Percentiles rank a stretch among this genome's conserved stretches.
phyloP scores from a whole-genome alignment of 2,797 vertebrate genomes.

The Scyliorhinus canicula region DNA sequence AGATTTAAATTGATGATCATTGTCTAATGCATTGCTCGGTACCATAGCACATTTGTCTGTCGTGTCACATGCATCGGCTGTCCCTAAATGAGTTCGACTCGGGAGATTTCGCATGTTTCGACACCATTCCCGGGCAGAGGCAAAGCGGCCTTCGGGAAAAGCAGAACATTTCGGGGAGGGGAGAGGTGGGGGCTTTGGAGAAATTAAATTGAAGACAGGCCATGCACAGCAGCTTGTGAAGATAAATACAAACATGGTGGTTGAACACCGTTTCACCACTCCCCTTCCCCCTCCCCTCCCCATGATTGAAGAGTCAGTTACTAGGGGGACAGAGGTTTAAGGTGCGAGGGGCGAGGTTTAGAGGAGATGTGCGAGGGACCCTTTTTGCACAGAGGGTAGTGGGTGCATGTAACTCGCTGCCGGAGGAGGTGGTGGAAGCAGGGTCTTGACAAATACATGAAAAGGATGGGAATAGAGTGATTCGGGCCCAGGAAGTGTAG shows the following conservation, averaged over 20 bases:
- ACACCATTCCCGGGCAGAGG: background rate
- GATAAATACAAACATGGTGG: background rate
- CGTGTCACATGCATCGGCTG: background rate
- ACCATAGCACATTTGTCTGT: background rate
- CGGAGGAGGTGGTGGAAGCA: too few species aligned
- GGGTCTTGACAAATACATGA: too few species aligned
- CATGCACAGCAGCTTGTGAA: background rate
- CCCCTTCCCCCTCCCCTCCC: too few species aligned
- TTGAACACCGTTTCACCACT: background rate
- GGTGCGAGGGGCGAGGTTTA: too few species aligned
- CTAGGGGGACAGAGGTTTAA: too few species aligned
- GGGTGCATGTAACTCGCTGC: too few species aligned
- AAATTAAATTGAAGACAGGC: background rate
- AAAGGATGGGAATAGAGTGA: too few species aligned
- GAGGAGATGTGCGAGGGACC: too few species aligned
- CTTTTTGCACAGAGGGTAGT: too few species aligned
- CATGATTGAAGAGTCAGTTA: too few species aligned
- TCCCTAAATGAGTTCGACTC: background rate
- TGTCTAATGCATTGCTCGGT: background rate
- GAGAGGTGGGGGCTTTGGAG: background rate
- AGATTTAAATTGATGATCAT: constrained; percentile 24
- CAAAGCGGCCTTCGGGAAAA: background rate
- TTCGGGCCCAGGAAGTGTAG: too few species aligned
- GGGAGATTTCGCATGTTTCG: background rate
- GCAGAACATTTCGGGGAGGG: background rate